A percentile compares a stretch with the other conserved stretches of the same genome.
Conservation (phyloP, 2,113 vertebrate species). For the Empidonax traillii region DNA sequence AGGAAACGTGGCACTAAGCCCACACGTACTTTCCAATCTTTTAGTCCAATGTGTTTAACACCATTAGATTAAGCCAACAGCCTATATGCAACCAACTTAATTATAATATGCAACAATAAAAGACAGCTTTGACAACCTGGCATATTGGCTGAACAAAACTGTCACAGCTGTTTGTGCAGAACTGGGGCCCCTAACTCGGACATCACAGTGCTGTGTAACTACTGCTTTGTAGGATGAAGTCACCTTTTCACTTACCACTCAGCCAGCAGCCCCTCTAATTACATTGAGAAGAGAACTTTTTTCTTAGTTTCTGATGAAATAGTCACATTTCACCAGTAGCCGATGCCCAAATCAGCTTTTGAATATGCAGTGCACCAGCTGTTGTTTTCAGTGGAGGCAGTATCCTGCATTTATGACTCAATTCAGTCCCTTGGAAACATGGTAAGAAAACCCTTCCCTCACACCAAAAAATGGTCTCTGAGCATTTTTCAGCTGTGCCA, state of each 20-base stretch:
- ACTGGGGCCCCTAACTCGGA: neutral
- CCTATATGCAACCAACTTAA: neutral
- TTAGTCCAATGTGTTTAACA: neutral
- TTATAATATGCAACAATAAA: neutral
- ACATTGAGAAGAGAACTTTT: neutral
- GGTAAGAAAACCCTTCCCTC: neutral
- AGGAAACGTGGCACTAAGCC: neutral
- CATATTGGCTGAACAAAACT: neutral
- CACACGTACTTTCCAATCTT: neutral
- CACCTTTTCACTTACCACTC: neutral
- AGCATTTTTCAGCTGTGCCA: neutral
- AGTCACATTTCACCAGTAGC: neutral
- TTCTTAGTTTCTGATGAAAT: neutral
- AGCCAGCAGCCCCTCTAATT: neutral
- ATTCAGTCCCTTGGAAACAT: neutral
- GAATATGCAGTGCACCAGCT: neutral
- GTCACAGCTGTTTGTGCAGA: neutral
- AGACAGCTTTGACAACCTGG: neutral
- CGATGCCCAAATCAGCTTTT: neutral
- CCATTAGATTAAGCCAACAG: neutral
- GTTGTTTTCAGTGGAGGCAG: neutral
- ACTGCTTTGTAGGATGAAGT: neutral
- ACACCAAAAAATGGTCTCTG: neutral
- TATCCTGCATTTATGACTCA: neutral
- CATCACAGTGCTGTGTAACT: neutral